Evolutionary conservation across 2,888 invertebrate genomes (phyloP).

Genomic region (Polylopha cassiicola): DNA sequence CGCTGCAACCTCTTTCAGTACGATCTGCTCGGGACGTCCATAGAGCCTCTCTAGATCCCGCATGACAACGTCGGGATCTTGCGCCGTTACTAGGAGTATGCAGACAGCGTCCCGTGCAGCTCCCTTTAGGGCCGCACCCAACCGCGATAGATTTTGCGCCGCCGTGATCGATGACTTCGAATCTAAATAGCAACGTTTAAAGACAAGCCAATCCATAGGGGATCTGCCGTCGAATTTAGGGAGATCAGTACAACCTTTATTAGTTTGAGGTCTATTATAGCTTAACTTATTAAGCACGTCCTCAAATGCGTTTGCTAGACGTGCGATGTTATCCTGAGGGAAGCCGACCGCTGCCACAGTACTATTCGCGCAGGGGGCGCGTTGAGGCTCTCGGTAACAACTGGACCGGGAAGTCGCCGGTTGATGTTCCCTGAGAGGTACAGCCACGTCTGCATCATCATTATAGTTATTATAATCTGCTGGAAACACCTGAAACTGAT

Average conservation of each 20-base stretch:
- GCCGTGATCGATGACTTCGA: not conserved
- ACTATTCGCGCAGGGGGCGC: not conserved
- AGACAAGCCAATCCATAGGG: not conserved
- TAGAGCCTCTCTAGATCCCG: not conserved
- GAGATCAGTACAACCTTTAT: not conserved
- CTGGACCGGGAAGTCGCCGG: too few relatives aligned
- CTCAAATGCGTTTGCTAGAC: not conserved
- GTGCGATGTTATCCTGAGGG: not conserved
- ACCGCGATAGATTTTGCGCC: not conserved
- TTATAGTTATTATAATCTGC: too few relatives aligned
- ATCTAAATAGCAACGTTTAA: not conserved
- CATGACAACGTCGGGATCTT: not conserved
- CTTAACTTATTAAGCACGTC: not conserved
- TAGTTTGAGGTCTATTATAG: not conserved
- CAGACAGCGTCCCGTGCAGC: not conserved
- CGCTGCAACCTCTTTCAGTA: not conserved
- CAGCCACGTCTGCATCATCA: too few relatives aligned
- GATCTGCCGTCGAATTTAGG: not conserved
- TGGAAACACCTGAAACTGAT: too few relatives aligned
- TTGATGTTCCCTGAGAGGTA: too few relatives aligned
- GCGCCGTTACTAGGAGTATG: not conserved
- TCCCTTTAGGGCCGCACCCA: not conserved
- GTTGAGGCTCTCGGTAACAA: too few relatives aligned
- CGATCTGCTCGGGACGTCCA: not conserved
- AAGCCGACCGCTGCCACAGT: not conserved